These are phyloP conservation scores for Cheilinus undulatus DNA, from an alignment of 2,113 vertebrate genomes.

Conservation along the genomic window DNA sequence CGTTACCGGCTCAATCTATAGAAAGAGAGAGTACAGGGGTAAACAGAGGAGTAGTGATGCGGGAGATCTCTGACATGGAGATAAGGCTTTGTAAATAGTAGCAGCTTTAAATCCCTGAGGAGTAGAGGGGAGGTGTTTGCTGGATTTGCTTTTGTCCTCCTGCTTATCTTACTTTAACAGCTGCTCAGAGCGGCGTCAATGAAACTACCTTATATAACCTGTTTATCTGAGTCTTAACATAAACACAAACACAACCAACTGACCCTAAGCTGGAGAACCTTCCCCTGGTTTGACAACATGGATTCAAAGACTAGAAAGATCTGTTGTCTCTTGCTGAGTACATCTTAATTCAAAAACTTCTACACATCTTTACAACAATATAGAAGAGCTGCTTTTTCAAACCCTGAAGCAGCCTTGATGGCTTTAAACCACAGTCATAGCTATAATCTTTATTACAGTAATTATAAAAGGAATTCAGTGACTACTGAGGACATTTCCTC, in stretches of 20 bases:
- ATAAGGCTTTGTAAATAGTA: constrained; percentile 34
- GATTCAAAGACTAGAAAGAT: not conserved
- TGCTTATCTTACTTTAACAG: constrained; percentile 37
- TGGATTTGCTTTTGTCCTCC: constrained; percentile 15
- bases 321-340: not conserved
- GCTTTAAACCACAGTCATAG: constrained; percentile 7
- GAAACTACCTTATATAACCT: constrained; percentile 42
- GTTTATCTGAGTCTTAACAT: constrained; percentile 12
- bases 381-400: not conserved
- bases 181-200: constrained; percentile 8
- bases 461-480: constrained; percentile 11
- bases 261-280: not conserved
- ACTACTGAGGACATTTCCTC: constrained; percentile 1
- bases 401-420: not conserved
- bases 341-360: not conserved
- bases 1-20: not conserved
- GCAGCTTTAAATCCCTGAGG: constrained; percentile 11
- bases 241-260: constrained; percentile 13
- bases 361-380: not conserved
- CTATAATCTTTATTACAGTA: constrained; percentile 11
- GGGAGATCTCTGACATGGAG: not conserved
- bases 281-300: not conserved
- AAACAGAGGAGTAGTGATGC: not conserved
- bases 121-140: not conserved
- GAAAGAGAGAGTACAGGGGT: not conserved